Base-by-base conservation (phyloP, 1,140 invertebrate genomes). In the Temnothorax curvispinosus region DNA sequence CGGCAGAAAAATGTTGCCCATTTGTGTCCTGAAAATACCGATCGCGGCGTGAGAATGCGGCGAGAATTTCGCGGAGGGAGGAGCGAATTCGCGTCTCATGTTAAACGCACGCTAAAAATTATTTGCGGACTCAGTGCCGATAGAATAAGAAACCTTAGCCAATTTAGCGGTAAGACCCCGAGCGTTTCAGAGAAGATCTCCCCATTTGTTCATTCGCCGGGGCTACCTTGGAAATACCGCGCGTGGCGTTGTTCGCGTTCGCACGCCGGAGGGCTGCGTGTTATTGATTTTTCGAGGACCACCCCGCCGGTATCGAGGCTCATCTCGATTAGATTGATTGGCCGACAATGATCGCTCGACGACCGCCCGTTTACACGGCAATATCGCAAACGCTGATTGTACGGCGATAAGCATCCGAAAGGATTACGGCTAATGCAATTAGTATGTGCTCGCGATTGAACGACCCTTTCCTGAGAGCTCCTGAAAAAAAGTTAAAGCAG, bases 321-420 rank as follows among this genome's bases (percentile, higher is more conserved):
- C 87, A 76, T 90, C 75, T 86, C 82, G 87, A 91, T 89, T 89
- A 89, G 69, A 91, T 90, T 89, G 85, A 92, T 91, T 85, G 86
- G 47, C 32, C 13, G 58, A 11, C 56, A 72, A 89, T 82, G 89
- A 90, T 89, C 88, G 54, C 41, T 81, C 64, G 74, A 47, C 60
- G 75, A 84, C 65, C 74, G 84, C 11, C 5, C 67, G 81, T 85
- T 88, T 88, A 74, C 87, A 74, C 50, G 52, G 35, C 41, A 69
- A 85, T 84, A 75, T 52, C 52, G 47, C 50, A 21, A 9, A 2
- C 47, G 47, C 47, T 50, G 44, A 47, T 60, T 67, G 15, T 27
- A 32, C 50, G 50, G 9, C 41, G 88, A 88, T 84, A 77, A 88
- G 47, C 47, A 58, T 52, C 21, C 21, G 21, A 18, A 21, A 32